Evolutionary conservation across 2,797 vertebrate genomes (phyloP), one percentile per base, ranked within the genome.

Genomic region (Semaprochilodus insignis): DNA sequence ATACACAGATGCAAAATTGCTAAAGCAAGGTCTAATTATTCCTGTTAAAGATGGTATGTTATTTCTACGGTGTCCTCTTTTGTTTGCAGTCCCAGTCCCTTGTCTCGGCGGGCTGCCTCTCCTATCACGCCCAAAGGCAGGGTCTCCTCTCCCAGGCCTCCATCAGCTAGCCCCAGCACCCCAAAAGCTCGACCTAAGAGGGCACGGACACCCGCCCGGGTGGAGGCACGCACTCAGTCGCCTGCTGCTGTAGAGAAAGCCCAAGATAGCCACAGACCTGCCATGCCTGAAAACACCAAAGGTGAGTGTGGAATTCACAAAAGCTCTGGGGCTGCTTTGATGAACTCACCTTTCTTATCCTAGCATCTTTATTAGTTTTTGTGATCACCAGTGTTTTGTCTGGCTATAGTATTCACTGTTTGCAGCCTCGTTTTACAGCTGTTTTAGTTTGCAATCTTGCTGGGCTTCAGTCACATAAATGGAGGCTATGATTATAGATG

Each of bases 61-160:
- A n/a, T 81, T 87, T 57, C 82, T 82, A 25, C 40, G 54, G 76
- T 21, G 27, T 69, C 67, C 3, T 31, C 60, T 71, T 0, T 15
- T 70, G 13, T 70, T 23, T 87, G 4, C 77, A 65, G 94, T 90
- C 92, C 94, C 1, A 97, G 96, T 92, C 95, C 96, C 0, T 90
- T 96, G 85, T 94, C 94, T 19, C 97, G 95, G 71, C 94, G 95
- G 67, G 94, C 96, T 0, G 92, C 94, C 0, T 97, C 97, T n/a
- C 96, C 97, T 0, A 95, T 94, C 57, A 90, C 92, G 0, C 90
- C 94, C 25, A 96, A 93, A 74, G 93, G 92, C 27, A 94, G 94
- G 74, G 93, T 95, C 0, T 91, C 67, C 19, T 94, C 95, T 15
- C 93, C 94, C 19, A 94, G 88, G 77, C 93, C 91, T 67, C 83